Evolutionary conservation across 2,797 vertebrate genomes (phyloP), one percentile per base, ranked within the genome.

Genomic region (Xerus rutilus): DNA sequence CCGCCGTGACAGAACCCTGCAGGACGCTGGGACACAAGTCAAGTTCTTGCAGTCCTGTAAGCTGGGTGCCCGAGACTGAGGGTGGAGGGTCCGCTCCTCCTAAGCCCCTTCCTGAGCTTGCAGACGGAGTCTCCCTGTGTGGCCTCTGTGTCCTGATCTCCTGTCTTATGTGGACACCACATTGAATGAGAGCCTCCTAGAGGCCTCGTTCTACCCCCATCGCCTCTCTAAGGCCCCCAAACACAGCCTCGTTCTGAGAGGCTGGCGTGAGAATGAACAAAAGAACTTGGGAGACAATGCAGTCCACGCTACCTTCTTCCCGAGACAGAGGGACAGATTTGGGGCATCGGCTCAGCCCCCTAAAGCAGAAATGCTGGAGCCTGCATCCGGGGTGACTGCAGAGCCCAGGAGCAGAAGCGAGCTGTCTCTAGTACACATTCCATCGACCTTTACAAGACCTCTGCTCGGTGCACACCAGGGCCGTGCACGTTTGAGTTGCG

Each of bases 291-390:
- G 2, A 78, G 7, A 25, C 1, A 35, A 1, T 3, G 47, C 14
- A 4, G 1, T 14, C 20, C 57, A 2, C 14, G 39, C 8, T 30
- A 5, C 35, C 30, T 39, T 47, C 69, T 54, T 23, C 43, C n/a
- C 17, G 3, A 23, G 11, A 59, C 21, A 52, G 1, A 1, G 54
- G 54, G 25, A 13, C 54, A 20, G 54, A 54, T 32, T 28, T 12
- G 2, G 30, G 21, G 30, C 1, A 0, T 11, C 7, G 1, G 0
- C 7, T 5, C 0, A 1, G 82, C 0, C 28, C 14, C 5, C n/a
- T 39, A 1, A 8, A 12, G 49, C 20, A 11, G 70, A 59, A 64
- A 18, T 6, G 7, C 1, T 0, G n/a, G 20, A 21, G 12, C 5
- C 0, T 2, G 0, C 1, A 0, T 1, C 3, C 3, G 13, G 1